Evolutionary conservation across 2,113 vertebrate species (phyloP).

Genomic region (Mola mola): DNA sequence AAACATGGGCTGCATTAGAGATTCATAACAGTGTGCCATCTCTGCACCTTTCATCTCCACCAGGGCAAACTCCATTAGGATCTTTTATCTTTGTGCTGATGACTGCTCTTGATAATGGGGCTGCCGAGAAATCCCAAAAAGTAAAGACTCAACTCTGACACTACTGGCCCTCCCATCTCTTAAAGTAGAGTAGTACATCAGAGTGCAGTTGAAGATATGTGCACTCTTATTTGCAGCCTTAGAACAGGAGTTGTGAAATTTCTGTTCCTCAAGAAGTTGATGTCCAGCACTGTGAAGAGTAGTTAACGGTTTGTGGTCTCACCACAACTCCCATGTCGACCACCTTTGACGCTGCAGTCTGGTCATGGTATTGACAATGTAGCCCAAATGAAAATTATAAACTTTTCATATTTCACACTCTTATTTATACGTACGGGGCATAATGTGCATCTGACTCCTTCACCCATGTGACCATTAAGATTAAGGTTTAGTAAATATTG

Average conservation of each 20-base stretch:
- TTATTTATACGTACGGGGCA: slow-evolving; percentile 21
- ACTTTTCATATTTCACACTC: not conserved
- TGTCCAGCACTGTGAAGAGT: slow-evolving; percentile 5
- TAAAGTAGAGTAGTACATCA: slow-evolving; percentile 54
- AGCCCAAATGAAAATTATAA: not conserved
- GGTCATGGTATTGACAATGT: no score
- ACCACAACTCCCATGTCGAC: not conserved
- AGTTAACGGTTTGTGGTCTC: slow-evolving; percentile 9
- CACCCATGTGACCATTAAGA: slow-evolving; percentile 31
- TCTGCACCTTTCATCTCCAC: slow-evolving; percentile 81
- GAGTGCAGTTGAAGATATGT: slow-evolving; percentile 42
- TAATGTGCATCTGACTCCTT: slow-evolving; percentile 1
- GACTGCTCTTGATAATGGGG: slow-evolving; percentile 80
- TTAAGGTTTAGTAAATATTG: slow-evolving; percentile 65
- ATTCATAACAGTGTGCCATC: slow-evolving; percentile 77
- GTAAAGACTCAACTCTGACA: slow-evolving; percentile 78
- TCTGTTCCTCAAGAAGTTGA: slow-evolving; percentile 5
- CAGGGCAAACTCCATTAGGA: slow-evolving; percentile 80
- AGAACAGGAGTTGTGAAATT: slow-evolving; percentile 9
- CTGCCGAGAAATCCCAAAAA: slow-evolving; percentile 81
- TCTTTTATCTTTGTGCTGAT: slow-evolving; percentile 82
- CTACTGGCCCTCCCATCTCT: slow-evolving; percentile 56
- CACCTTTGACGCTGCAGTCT: slow-evolving; percentile 11
- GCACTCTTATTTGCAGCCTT: slow-evolving; percentile 16
- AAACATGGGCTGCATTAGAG: slow-evolving; percentile 78